Conservation (phyloP, 2,797 vertebrate genomes). For the Semotilus atromaculatus region DNA sequence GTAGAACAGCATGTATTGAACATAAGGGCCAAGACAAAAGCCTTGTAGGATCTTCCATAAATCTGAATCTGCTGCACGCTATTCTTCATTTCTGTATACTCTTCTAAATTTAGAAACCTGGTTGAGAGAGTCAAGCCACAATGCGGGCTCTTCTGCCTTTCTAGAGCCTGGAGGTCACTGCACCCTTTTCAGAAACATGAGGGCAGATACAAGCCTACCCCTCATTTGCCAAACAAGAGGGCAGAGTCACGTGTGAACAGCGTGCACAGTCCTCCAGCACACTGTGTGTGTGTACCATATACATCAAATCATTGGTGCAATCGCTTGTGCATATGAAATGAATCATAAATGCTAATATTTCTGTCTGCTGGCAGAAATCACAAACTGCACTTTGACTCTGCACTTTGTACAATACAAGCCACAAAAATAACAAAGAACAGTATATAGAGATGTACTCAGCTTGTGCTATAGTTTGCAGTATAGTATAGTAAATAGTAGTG, state of each 20-base stretch:
- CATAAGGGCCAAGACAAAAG: neutral
- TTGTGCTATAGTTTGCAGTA: neutral
- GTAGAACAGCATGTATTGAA: too few relatives aligned
- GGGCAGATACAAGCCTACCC: constrained; percentile 8
- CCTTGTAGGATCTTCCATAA: neutral
- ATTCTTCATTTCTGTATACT: constrained; percentile 37
- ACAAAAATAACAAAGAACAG: neutral
- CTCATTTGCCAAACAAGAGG: constrained; percentile 33
- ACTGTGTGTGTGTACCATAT: constrained; percentile 3
- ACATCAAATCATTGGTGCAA: constrained; percentile 2
- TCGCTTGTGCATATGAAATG: neutral
- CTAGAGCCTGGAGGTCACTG: constrained; percentile 37
- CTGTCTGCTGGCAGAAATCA: neutral
- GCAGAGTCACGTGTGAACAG: constrained; percentile 7
- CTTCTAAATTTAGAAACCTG: constrained; percentile 69
- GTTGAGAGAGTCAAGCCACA: constrained; percentile 15
- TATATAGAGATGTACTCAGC: neutral
- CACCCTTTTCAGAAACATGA: constrained; percentile 42
- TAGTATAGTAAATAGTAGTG: neutral
- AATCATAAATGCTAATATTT: constrained; percentile 17
- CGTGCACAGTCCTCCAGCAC: neutral
- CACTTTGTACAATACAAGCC: neutral
- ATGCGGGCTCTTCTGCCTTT: constrained; percentile 20
- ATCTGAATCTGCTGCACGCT: neutral
- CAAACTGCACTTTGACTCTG: neutral